Evolutionary conservation across 2,888 invertebrate species (phyloP).

Genomic region (Nemoura dubitans): DNA sequence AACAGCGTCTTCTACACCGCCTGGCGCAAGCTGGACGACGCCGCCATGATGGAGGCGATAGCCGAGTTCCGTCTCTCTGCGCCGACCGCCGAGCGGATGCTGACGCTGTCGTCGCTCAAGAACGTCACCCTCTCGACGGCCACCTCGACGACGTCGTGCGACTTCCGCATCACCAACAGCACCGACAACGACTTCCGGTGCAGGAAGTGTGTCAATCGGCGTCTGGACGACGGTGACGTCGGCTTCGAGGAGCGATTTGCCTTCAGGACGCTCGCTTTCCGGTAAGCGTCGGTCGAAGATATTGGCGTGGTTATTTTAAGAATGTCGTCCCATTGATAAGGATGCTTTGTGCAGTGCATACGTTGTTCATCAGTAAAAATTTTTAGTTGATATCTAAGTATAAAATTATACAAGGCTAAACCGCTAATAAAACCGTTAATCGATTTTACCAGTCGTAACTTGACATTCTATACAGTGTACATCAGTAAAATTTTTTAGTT

Average conservation of each 20-base stretch:
- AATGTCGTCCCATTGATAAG: no score
- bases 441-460: no score
- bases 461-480: no score
- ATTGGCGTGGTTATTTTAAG: no score
- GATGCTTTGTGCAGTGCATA: no score
- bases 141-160: neutral
- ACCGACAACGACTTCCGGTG: constrained; percentile 19
- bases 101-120: neutral
- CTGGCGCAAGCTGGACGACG: neutral
- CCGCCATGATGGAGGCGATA: neutral
- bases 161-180: neutral
- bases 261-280: neutral
- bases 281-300: neutral
- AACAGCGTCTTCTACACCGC: constrained; percentile 18
- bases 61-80: neutral
- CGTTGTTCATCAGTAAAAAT: no score
- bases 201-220: constrained; percentile 15
- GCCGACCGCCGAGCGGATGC: neutral
- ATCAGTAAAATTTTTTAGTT: no score
- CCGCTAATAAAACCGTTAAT: no score
- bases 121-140: neutral
- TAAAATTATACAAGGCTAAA: no score
- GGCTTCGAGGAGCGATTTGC: neutral
- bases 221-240: neutral
- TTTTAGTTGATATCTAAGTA: no score